phyloP scores from a whole-genome alignment of 2,113 vertebrate genomes.

The Ophiodon elongatus region DNA sequence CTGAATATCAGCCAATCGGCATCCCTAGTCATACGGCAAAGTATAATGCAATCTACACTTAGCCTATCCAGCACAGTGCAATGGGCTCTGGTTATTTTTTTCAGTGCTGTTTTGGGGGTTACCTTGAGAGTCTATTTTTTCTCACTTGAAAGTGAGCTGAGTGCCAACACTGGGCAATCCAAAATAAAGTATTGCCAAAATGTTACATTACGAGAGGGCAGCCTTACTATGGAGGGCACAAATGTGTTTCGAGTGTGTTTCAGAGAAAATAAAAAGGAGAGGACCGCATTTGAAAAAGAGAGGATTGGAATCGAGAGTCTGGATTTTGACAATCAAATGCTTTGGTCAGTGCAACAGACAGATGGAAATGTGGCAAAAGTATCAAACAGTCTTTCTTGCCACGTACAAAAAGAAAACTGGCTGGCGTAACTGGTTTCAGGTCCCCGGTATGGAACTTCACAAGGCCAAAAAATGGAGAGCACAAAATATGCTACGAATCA shows the following conservation, averaged over 20 bases:
- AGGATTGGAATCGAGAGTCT: neutral
- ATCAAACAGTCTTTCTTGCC: neutral
- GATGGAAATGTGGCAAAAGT: constrained; percentile 23
- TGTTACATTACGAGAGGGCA: neutral
- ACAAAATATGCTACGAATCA: neutral
- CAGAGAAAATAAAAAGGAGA: constrained; percentile 25
- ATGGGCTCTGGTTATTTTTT: neutral
- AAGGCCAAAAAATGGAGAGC: neutral
- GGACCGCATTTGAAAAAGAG: neutral
- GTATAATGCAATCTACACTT: too few relatives aligned
- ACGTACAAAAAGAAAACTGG: constrained; percentile 12
- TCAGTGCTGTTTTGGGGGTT: neutral
- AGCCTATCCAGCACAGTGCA: neutral
- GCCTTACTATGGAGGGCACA: neutral
- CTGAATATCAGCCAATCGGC: neutral
- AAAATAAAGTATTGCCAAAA: neutral
- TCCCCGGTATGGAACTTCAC: neutral
- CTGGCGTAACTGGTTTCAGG: neutral
- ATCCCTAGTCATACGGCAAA: neutral
- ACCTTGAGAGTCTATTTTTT: constrained; percentile 2
- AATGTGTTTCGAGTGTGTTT: constrained; percentile 32
- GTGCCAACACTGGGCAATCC: neutral
- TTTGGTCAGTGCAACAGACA: constrained; percentile 7
- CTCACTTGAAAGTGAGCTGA: constrained; percentile 6
- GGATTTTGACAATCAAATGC: constrained; percentile 28